Evolutionary conservation across 1,140 invertebrate species (phyloP).

Genomic region (Bombus vancouverensis): DNA sequence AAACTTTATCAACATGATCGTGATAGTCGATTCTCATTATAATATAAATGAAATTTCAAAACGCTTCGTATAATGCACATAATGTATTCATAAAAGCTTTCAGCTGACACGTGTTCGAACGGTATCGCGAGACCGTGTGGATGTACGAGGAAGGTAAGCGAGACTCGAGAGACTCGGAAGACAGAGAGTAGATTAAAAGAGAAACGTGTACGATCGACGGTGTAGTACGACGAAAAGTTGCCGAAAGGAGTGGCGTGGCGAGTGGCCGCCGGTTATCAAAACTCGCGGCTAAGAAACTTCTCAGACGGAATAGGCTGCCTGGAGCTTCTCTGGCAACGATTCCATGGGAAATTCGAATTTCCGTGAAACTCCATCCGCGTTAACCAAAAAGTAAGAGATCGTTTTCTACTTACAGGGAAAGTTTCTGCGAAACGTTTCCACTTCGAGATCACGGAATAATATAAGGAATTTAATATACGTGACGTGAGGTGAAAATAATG

Average conservation of each 20-base stretch:
- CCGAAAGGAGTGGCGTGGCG: neutral
- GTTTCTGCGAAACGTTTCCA: neutral
- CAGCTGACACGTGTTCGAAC: no score
- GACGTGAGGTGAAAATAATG: neutral
- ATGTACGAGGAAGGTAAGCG: no score
- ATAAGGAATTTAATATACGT: neutral
- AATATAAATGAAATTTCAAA: no score
- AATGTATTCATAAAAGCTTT: no score
- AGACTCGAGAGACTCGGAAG: neutral
- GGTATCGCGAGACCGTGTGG: no score
- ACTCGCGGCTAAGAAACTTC: constrained; percentile 35
- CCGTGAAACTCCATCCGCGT: neutral
- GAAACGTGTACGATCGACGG: neutral
- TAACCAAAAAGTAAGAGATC: neutral
- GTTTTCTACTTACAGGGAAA: neutral
- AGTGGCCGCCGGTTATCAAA: constrained; percentile 4
- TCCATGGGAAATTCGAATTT: constrained; percentile 38
- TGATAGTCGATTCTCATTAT: no score
- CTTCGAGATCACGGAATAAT: neutral
- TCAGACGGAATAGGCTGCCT: constrained; percentile 1
- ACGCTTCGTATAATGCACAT: no score
- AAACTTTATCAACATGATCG: no score
- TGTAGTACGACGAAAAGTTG: neutral
- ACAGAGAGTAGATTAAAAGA: neutral
- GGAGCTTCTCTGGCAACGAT: neutral